Percentiles rank a stretch among this genome's conserved stretches.
phyloP scores from a whole-genome alignment of 2,888 invertebrate genomes.

The Apamea anceps region DNA sequence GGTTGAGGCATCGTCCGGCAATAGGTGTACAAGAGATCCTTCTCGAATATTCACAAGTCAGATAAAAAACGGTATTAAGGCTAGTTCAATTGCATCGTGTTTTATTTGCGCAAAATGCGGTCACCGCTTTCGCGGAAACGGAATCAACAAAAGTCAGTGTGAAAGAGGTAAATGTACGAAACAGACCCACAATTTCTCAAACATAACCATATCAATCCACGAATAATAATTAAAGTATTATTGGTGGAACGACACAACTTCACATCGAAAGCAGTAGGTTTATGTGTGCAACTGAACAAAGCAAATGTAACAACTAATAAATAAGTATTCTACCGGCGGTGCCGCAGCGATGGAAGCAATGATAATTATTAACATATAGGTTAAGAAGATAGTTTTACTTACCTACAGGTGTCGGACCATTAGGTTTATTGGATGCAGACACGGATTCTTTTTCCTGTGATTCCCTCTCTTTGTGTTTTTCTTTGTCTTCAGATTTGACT shows the following conservation, averaged over 20 bases:
- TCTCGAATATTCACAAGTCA: slow-evolving; percentile 15
- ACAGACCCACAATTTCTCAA: slow-evolving; percentile 24
- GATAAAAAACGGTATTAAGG: not conserved
- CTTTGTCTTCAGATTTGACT: slow-evolving; percentile 77
- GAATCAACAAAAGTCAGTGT: not conserved
- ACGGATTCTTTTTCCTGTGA: slow-evolving; percentile 67
- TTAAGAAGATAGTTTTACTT: slow-evolving; percentile 66
- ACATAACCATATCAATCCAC: slow-evolving; percentile 24
- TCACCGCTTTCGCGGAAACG: slow-evolving; percentile 10
- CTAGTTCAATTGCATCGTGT: slow-evolving; percentile 30
- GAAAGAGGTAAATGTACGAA: slow-evolving; percentile 14
- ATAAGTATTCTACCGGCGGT: slow-evolving; percentile 30
- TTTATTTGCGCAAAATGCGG: slow-evolving; percentile 25
- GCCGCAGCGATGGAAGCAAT: slow-evolving; percentile 12
- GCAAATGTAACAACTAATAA: slow-evolving; percentile 26
- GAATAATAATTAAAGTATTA: slow-evolving; percentile 20
- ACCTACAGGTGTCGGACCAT: slow-evolving; percentile 79
- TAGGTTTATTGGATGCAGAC: slow-evolving; percentile 68
- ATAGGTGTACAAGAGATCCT: slow-evolving; percentile 17
- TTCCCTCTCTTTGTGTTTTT: slow-evolving; percentile 70
- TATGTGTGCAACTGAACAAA: slow-evolving; percentile 40
- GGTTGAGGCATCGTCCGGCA: slow-evolving; percentile 18
- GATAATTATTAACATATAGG: slow-evolving; percentile 9
- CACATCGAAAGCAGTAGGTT: slow-evolving; percentile 41
- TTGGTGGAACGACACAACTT: slow-evolving; percentile 25